Evolutionary conservation across 2,113 vertebrate genomes (phyloP), one percentile per base, ranked within the genome.

Genomic region (Larimichthys crocea): DNA sequence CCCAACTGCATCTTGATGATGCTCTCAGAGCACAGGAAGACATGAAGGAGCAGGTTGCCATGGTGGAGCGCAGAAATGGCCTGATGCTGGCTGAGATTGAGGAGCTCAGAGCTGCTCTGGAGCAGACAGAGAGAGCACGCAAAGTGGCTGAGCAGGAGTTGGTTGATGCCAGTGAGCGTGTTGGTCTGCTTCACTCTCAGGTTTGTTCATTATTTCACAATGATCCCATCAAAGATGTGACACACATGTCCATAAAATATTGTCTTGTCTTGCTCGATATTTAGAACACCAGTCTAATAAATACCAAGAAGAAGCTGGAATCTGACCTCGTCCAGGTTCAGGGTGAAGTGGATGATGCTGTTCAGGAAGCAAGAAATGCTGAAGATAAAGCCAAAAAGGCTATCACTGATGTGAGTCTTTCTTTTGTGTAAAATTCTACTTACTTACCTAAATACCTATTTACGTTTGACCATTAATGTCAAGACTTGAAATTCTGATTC

Each of bases 311-410:
- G 91, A 94, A 92, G 86, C 64, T 93, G 10, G 93, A 94, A 14
- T 0, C 82, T 5, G 93, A 94, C 20, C 1, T 94, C 40, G 86
- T 92, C 0, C 91, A 92, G 62, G 15, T 94, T 8, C 92, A 93
- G 71, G 4, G 93, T 85, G 93, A 94, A 68, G 90, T 93, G 20
- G 93, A 94, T 4, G 92, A 94, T 76, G n/a, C 79, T 0, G 82
- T 94, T 5, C 92, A 93, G 19, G 93, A 93, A 81, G 83, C 93
- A 69, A 92, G 92, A 80, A 98, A 98, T 0, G 97, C 97, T 0
- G 98, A 99, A 79, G 97, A 99, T 46, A 99, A 99, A 85, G 97
- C 98, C 0, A 99, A 98, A 89, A 98, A 98, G 69, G 98, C 98
- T 0, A 98, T 98, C 90, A 98, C 96, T 0, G 98, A 99, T 69